A percentile compares a stretch with the other conserved stretches of the same genome.
phyloP scores from a whole-genome alignment of 2,797 vertebrate species.

The Perodicticus potto region DNA sequence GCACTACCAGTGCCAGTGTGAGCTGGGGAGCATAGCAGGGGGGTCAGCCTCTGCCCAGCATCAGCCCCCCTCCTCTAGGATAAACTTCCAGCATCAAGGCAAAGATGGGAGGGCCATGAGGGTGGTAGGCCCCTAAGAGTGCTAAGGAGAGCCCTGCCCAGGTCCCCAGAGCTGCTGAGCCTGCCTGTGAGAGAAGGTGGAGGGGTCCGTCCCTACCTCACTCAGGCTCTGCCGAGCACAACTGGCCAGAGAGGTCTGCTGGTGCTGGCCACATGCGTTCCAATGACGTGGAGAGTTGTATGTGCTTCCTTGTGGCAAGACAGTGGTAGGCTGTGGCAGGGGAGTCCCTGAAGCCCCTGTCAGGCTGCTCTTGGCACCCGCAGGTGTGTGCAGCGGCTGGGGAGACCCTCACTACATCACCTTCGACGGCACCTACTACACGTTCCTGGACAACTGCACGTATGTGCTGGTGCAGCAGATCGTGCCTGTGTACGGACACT shows the following conservation, averaged over 20 bases:
- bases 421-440: conserved; percentile 90
- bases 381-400: conserved; percentile 91
- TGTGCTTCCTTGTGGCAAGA: neutral
- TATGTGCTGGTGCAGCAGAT: conserved; percentile 90
- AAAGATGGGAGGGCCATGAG: rapidly evolving
- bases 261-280: rapidly evolving
- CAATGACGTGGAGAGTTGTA: neutral
- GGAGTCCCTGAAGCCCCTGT: rapidly evolving
- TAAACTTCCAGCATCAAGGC: rapidly evolving
- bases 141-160: rapidly evolving
- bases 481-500: conserved; percentile 86
- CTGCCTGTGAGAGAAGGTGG: rapidly evolving
- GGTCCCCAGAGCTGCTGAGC: neutral
- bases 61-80: neutral
- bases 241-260: rapidly evolving
- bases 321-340: neutral
- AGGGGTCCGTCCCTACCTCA: too few relatives aligned
- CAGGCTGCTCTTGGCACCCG: neutral
- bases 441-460: conserved; percentile 90
- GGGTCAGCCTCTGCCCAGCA: too few relatives aligned
- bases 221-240: rapidly evolving
- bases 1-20: conserved; percentile 93
- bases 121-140: neutral
- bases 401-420: conserved; percentile 91
- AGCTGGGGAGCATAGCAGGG: neutral